Base-by-base conservation (phyloP, 1,140 invertebrate species). In the Formica exsecta region DNA sequence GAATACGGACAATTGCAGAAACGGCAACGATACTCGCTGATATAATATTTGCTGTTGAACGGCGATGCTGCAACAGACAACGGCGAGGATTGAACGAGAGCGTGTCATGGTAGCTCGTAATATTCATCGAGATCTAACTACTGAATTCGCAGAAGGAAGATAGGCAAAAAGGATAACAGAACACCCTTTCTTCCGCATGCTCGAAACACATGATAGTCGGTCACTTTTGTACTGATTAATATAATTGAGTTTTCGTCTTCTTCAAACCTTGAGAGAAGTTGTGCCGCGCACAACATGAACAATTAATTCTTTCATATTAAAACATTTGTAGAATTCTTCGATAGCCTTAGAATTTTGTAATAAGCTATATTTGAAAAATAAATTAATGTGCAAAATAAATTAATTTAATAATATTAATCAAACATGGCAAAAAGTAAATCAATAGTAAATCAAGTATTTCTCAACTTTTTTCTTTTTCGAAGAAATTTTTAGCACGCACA, bases 1-100 rank as follows among this genome's bases (percentile, higher is more conserved):
- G 89, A 86, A 32, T 90, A 92, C 8, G 83, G 75, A 81, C 86
- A 86, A 54, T 93, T 87, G 87, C 91, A 92, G 74, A 86, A 91
- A 61, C 85, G 48, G 66, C 89, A 93, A n/a, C 90, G 90, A 83
- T 85, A 86, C 11, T 89, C 81, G 0, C 51, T 51, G 2, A 59
- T 44, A 19, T 32, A 44, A 19, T 32, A 44, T 36, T 19, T 51
- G 57, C 29, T 57, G 6, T 84, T 25, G 5, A 22, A 38, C 11
- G 29, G 5, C 32, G 16, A 75, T 1, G 44, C 87, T 89, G 88
- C 19, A 89, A 89, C 87, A 89, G 29, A 86, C 29, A 89, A 89
- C 22, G 38, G 64, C n/a, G 57, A 51, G 38, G 25, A 62, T 74
- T 85, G 79, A 87, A 89, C 25, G 44, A 38, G 6, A n/a, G 54